phyloP scores from a whole-genome alignment of 2,888 invertebrate species.

The Drosophila imparisetae region DNA sequence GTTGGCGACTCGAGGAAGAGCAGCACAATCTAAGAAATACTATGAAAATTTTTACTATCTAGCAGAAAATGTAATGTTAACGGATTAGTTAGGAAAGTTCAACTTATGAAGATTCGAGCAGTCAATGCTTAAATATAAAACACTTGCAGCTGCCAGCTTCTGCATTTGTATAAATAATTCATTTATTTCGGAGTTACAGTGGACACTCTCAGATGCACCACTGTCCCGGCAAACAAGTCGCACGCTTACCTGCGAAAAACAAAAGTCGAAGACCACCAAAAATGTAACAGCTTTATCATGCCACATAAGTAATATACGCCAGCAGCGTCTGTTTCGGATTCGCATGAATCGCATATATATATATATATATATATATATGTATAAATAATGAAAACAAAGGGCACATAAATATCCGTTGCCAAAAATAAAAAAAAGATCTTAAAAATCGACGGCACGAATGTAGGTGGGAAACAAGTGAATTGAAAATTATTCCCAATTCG shows the following conservation, averaged over 20 bases:
- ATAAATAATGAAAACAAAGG: constrained; percentile 69
- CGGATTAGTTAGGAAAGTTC: no score
- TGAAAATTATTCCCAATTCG: constrained; percentile 83
- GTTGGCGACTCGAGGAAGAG: background rate
- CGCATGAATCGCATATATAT: constrained; percentile 12
- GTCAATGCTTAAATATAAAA: background rate
- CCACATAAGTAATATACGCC: constrained; percentile 15
- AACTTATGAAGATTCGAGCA: background rate
- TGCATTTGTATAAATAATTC: constrained; percentile 44
- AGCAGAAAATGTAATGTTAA: no score
- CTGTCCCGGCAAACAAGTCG: constrained; percentile 45
- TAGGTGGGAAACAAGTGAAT: constrained; percentile 81
- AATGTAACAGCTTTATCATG: constrained; percentile 69
- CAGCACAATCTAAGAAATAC: rapidly evolving
- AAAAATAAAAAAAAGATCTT: constrained; percentile 5
- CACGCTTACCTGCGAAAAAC: constrained; percentile 49
- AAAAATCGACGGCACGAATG: constrained; percentile 49
- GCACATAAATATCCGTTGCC: constrained; percentile 66
- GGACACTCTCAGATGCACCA: constrained; percentile 12
- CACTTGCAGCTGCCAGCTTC: background rate
- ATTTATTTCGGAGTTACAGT: constrained; percentile 23
- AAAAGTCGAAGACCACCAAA: background rate
- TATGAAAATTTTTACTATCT: rapidly evolving
- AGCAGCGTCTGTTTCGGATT: constrained; percentile 12
- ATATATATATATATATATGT: constrained; percentile 16